Evolutionary conservation across 2,113 vertebrate genomes (phyloP).

Genomic region (Chinchilla lanigera): DNA sequence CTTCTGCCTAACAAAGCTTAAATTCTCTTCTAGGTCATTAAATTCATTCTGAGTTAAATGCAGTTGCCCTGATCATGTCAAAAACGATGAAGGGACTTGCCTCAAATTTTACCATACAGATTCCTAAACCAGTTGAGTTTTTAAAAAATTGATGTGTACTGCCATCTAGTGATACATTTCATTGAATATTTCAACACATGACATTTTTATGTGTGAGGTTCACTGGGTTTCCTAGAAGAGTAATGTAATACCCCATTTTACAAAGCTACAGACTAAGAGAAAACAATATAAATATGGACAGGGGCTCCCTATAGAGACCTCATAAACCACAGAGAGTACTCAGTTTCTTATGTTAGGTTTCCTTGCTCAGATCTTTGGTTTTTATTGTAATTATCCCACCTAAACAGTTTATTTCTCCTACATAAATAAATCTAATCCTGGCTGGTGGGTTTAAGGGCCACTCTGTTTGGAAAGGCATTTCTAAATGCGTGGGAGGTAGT

Average conservation of each 20-base stretch:
- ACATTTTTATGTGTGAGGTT: not conserved
- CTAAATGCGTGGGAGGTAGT: not conserved
- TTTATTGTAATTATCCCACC: slow-evolving; percentile 8
- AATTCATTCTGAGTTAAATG: slow-evolving; percentile 66
- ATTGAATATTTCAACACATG: not conserved
- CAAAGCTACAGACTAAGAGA: not conserved
- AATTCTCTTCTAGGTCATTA: slow-evolving; percentile 55
- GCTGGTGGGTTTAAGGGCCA: not conserved
- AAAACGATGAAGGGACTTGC: not conserved
- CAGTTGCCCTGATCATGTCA: not conserved
- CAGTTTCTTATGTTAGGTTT: not conserved
- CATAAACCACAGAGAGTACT: not conserved
- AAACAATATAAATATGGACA: not conserved
- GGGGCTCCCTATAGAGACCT: not conserved
- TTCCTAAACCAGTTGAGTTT: not conserved
- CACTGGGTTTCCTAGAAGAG: not conserved
- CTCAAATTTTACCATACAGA: not conserved
- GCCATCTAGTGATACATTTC: slow-evolving; percentile 83
- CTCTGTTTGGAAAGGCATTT: not conserved
- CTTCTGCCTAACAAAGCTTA: slow-evolving; percentile 25
- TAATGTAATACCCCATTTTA: not conserved
- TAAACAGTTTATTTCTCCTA: not conserved
- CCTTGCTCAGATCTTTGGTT: not conserved
- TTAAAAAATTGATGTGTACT: slow-evolving; percentile 73
- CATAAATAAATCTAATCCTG: not conserved